Evolutionary conservation across 2,113 vertebrate genomes (phyloP), one percentile per base, ranked within the genome.

Genomic region (Coreoperca whiteheadi): DNA sequence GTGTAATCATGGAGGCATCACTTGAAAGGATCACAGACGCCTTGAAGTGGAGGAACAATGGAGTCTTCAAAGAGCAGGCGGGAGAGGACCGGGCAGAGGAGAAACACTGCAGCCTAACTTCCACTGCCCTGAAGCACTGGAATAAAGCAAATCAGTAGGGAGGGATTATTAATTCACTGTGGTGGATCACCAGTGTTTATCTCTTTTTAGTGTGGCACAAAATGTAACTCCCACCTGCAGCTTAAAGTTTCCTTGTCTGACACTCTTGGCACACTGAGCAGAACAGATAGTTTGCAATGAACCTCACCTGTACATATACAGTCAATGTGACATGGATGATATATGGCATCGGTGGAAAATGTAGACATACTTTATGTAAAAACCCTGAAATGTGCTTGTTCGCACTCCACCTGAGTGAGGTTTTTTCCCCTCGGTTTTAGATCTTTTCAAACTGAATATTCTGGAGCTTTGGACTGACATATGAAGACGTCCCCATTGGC

Each of bases 1-100:
- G 59, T 74, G 59, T 84, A 89, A 93, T 91, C 87, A 92, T 88
- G 77, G 23, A 90, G 75, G 71, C 67, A 83, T 90, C 60, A 60
- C 77, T 82, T 88, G 80, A 84, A 91, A 89, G 66, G 77, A 87
- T 88, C 66, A 39, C 43, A 63, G 50, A 74, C 20, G 66, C 87
- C 57, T 85, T 82, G 79, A 85, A 92, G 79, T 81, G 20, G 34
- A 67, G 61, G 59, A 88, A 92, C 82, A 92, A 87, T 74, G 57
- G 82, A 74, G 76, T 70, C 57, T 87, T 92, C 53, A 89, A 83
- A 89, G 82, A 66, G 74, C 66, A 70, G 63, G 54, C 6, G 18
- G 56, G 56, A 50, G 30, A 73, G 59, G 60, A 82, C 28, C 10
- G 53, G 37, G 28, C 39, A 21, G 68, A 68, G 73, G 69, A 82